phyloP scores from a whole-genome alignment of 2,113 vertebrate species.

The Ptilorrhoa leucosticta region DNA sequence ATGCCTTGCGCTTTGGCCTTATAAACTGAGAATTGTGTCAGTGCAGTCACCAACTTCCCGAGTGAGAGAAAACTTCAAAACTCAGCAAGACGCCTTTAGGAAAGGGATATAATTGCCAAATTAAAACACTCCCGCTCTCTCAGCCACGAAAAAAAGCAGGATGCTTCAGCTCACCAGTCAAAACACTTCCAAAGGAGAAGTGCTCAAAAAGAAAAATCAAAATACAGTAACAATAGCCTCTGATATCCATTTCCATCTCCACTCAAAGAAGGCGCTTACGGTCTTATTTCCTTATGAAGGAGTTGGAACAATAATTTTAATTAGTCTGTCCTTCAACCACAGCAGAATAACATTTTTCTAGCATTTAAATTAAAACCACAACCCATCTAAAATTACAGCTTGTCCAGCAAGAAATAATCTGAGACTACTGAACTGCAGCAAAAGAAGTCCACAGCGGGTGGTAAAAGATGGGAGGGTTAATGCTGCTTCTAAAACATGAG shows the following conservation, averaged over 20 bases:
- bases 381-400: not conserved
- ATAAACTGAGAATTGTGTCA: not conserved
- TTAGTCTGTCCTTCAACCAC: not conserved
- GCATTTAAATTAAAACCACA: not conserved
- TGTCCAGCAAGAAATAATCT: not conserved
- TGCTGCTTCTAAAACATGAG: not conserved
- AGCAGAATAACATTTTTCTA: slow-evolving; percentile 23
- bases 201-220: not conserved
- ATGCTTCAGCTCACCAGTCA: not conserved
- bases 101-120: slow-evolving; percentile 13
- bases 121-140: not conserved
- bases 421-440: not conserved
- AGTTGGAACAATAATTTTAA: not conserved
- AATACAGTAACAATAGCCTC: not conserved
- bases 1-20: not conserved
- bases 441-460: not conserved
- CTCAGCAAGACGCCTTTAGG: not conserved
- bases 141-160: not conserved
- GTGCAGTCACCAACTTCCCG: not conserved
- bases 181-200: not conserved
- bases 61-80: slow-evolving; percentile 5
- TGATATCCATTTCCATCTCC: not conserved
- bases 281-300: not conserved
- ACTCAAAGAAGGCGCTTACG: not conserved
- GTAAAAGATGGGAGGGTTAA: not conserved